Percentiles rank a stretch among this genome's conserved stretches.
Evolutionary conservation across 2,797 vertebrate species (phyloP).

Genomic region (Pangasius mekongensis): DNA sequence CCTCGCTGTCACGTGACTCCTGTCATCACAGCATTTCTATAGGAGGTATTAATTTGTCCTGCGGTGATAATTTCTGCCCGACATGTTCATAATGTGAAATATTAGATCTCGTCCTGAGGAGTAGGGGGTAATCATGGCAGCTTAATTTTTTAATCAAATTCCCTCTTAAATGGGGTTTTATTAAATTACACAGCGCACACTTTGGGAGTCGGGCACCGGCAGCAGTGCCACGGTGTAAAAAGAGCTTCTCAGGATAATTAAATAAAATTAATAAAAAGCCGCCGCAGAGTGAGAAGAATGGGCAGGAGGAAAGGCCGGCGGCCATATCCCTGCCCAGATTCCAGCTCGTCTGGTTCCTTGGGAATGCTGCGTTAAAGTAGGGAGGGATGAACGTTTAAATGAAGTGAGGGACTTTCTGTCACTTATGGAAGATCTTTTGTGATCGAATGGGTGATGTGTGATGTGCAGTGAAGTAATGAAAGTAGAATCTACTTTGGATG

Average conservation of each 20-base stretch:
- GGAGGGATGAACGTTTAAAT: conserved; percentile 58
- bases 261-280: conserved; percentile 81
- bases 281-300: conserved; percentile 65
- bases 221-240: conserved; percentile 67
- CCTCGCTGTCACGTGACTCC: conserved; percentile 43
- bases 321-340: conserved; percentile 72
- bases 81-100: conserved; percentile 81
- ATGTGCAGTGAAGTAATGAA: conserved; percentile 14
- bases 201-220: conserved; percentile 73
- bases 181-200: conserved; percentile 85
- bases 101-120: conserved; percentile 74
- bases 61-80: conserved; percentile 81
- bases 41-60: conserved; percentile 79
- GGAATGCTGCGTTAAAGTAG: conserved; percentile 69
- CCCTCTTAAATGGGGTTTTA: conserved; percentile 83
- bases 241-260: conserved; percentile 80
- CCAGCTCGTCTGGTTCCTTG: conserved; percentile 70
- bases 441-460: neutral
- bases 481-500: conserved; percentile 10
- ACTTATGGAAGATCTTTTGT: conserved; percentile 15
- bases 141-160: conserved; percentile 87
- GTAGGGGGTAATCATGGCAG: conserved; percentile 75
- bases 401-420: conserved; percentile 47
- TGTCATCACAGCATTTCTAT: conserved; percentile 68
- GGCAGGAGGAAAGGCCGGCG: conserved; percentile 66